These are phyloP conservation scores for Chiridota heheva DNA, from an alignment of 35 echinoderm and acorn worm genomes.

Conservation along the genomic window DNA sequence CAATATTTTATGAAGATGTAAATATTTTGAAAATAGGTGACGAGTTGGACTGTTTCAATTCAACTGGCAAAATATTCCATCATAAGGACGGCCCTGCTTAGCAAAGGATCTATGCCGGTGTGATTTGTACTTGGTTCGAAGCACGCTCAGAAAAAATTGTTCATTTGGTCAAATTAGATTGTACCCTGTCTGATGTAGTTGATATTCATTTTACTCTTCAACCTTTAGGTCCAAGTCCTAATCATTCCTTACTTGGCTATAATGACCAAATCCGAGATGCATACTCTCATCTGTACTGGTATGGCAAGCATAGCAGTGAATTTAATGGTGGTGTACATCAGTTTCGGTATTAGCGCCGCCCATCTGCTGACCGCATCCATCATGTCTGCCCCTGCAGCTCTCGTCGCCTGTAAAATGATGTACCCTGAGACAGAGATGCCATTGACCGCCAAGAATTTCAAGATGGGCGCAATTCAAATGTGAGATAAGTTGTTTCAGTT, in stretches of 20 bases:
- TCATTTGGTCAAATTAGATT: not conserved
- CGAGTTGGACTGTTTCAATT: too few relatives aligned
- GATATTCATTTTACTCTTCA: too few relatives aligned
- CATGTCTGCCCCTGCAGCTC: conserved; percentile 91
- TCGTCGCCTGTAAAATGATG: conserved; percentile 79
- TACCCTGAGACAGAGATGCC: conserved; percentile 79
- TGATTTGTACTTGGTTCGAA: not conserved
- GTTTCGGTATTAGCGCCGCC: conserved; percentile 79
- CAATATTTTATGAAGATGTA: too few relatives aligned
- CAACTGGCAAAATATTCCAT: too few relatives aligned
- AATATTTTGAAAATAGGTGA: too few relatives aligned
- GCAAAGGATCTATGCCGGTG: not conserved
- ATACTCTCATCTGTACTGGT: conserved; percentile 69
- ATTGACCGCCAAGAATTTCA: conserved; percentile 38
- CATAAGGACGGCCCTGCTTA: too few relatives aligned
- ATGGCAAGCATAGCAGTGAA: conserved; percentile 89
- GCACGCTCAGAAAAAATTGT: not conserved
- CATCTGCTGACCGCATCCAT: conserved; percentile 91
- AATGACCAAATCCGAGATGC: conserved; percentile 87
- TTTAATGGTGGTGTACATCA: conserved; percentile 78
- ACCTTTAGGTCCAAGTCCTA: conserved; percentile 65
- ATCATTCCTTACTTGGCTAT: conserved; percentile 84
- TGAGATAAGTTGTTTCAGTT: too few relatives aligned
- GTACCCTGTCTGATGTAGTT: conserved; percentile 29
- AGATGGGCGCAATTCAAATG: too few relatives aligned